Base-by-base conservation (phyloP, 2,113 vertebrate species). In the Dicerorhinus sumatrensis region DNA sequence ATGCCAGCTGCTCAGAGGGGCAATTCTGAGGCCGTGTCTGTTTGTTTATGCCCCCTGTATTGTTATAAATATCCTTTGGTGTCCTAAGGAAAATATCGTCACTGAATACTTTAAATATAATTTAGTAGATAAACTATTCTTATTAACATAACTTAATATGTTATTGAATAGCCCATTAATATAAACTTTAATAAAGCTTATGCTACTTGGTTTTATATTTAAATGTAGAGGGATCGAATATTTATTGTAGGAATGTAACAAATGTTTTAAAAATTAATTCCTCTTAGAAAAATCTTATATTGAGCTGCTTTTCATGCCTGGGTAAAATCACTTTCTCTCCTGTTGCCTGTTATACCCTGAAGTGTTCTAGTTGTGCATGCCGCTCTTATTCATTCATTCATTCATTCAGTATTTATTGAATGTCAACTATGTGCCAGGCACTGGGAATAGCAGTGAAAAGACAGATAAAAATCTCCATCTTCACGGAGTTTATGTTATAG, bases 161-260 rank as follows among this genome's bases (percentile, higher is more conserved):
- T 82, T 92, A 89, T 60, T 46, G 5, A n/a, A 65, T 54, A 96
- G 11, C 7, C 46, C 73, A 73, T 39, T 79, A 39, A 51, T 79
- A 67, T 51, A 84, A 81, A 67, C 42, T 89, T 91, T 86, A 95
- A 86, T 73, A 94, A 91, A 91, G 42, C 17, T n/a, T 82, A n/a
- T 85, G 8, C 1, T 94, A 56, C 62, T 90, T 95, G 31, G 29
- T 80, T 90, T 96, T 94, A 67, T 96, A 80, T 17, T 90, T 87
- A 95, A 83, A 87, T 72, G 46, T 86, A 90, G 70, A 23, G 48
- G 29, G n/a, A 82, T 85, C 17, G 56, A 89, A 79, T 69, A 79
- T 36, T 80, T 92, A 56, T 84, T 90, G 9, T 51, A 58, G 88
- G 31, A 97, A 92, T 46, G 48, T 87, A 94, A 94, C 60, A 14